These are phyloP conservation scores for Platyscapa corneri DNA, from an alignment of 1,140 invertebrate species.

Conservation along the genomic window DNA sequence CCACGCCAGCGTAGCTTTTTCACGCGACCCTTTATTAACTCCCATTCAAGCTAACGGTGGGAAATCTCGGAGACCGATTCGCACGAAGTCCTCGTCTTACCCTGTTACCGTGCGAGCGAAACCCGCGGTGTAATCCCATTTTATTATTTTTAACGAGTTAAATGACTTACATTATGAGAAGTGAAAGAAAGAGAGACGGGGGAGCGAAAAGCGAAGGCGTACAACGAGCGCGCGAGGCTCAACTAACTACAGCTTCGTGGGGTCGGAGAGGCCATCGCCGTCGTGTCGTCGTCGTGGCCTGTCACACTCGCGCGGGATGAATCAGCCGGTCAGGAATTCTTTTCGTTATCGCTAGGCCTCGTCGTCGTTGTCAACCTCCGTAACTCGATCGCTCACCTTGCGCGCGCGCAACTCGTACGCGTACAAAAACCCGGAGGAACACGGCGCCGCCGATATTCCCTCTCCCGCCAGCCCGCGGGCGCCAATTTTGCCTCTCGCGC, in stretches of 20 bases:
- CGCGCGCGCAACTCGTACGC: neutral
- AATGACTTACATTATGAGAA: slow-evolving; percentile 3
- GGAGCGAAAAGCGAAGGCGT: neutral
- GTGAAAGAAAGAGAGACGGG: neutral
- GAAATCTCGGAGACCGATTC: slow-evolving; percentile 15
- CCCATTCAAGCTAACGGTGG: neutral
- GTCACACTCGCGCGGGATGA: slow-evolving; percentile 30
- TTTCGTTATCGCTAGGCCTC: slow-evolving; percentile 24
- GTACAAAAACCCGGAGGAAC: neutral
- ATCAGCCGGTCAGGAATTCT: slow-evolving; percentile 51
- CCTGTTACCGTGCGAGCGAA: neutral
- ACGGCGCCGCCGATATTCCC: too few species aligned
- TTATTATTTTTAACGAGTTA: slow-evolving; percentile 45
- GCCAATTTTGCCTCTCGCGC: too few species aligned
- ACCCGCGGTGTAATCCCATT: slow-evolving; percentile 16
- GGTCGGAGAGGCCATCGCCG: neutral
- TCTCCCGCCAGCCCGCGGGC: neutral
- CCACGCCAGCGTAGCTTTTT: neutral
- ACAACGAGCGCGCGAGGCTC: neutral
- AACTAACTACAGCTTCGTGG: slow-evolving; percentile 4
- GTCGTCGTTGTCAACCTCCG: slow-evolving; percentile 11
- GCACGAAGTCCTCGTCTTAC: neutral
- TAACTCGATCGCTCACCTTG: slow-evolving; percentile 43
- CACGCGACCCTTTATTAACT: neutral
- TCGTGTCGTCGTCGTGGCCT: too few species aligned